Evolutionary conservation across 1,140 invertebrate species (phyloP), one percentile per base, ranked within the genome.

Genomic region (Drosophila asahinai): DNA sequence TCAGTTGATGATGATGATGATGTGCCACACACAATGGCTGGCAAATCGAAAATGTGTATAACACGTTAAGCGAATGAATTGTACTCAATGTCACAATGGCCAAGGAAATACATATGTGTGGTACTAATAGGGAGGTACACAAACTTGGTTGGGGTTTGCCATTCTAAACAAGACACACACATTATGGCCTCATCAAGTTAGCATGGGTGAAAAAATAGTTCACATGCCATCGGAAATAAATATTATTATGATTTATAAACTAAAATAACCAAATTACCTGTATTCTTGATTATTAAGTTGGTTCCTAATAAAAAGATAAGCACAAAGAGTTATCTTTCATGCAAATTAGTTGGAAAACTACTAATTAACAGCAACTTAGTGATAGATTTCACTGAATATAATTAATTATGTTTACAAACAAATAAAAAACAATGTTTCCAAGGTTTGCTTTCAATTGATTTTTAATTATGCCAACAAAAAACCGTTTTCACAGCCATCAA

Each of bases 21-120:
- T 73, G 70, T 73, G 43, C 12, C 49, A 19, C 33, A 65, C 60
- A 75, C 68, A 73, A 73, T 72, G 25, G 66, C 52, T 73, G 54
- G 40, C 49, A 74, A 73, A 74, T 74, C 68, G 67, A 74, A 74
- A 74, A 47, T 77, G 54, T 77, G 55, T 77, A 54, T 49, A 77
- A 77, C 71, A 75, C 70, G 74, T 77, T 77, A 55, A 57, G 62
- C 54, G 72, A 67, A 67, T 43, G 55, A 74, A 74, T 74, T 74
- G 45, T 73, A 27, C 43, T 73, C 55, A 30, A 25, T 51, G 55
- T 52, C 54, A 74, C 55, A 74, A 74, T 73, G 22, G 22, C 30
- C 7, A 33, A 36, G 30, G 17, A 49, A 73, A 58, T 42, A 17
- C 49, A 59, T 48, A 42, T 38, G 51, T 52, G 30, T 33, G 9